phyloP scores from a whole-genome alignment of 2,797 vertebrate species.

The Crenuchus spilurus region DNA sequence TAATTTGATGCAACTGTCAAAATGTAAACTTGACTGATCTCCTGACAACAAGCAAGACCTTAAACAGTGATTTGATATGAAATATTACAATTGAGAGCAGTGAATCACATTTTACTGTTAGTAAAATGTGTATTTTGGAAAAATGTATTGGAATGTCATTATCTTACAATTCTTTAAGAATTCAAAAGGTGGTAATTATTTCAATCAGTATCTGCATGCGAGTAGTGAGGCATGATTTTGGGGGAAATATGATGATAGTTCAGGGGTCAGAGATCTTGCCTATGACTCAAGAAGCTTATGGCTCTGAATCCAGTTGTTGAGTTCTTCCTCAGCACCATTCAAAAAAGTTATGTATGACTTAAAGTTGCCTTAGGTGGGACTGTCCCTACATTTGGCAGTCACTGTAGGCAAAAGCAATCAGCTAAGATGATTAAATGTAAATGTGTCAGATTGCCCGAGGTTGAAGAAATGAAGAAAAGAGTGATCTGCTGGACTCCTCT shows the following conservation, averaged over 20 bases:
- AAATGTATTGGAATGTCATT: too few relatives aligned
- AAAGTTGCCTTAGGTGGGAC: neutral
- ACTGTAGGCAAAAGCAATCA: neutral
- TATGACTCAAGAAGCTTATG: neutral
- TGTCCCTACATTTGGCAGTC: neutral
- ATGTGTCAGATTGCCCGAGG: neutral
- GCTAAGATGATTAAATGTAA: constrained; percentile 1
- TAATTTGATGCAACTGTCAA: too few relatives aligned
- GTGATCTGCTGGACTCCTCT: neutral
- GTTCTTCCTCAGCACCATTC: neutral
- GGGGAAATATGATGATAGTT: neutral
- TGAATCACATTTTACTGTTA: too few relatives aligned
- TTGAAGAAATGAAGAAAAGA: constrained; percentile 3
- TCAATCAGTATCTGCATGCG: neutral
- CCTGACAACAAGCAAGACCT: too few relatives aligned
- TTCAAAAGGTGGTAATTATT: too few relatives aligned
- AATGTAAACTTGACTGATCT: too few relatives aligned
- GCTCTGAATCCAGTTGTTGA: neutral
- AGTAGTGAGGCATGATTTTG: neutral
- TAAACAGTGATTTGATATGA: too few relatives aligned
- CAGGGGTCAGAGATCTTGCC: neutral
- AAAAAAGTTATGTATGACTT: neutral
- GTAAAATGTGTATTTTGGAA: too few relatives aligned
- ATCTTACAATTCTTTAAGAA: too few relatives aligned
- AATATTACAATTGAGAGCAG: too few relatives aligned